These are phyloP conservation scores for Mongoloraphidia duomilia DNA, from an alignment of 2,888 invertebrate genomes.

Conservation along the genomic window DNA sequence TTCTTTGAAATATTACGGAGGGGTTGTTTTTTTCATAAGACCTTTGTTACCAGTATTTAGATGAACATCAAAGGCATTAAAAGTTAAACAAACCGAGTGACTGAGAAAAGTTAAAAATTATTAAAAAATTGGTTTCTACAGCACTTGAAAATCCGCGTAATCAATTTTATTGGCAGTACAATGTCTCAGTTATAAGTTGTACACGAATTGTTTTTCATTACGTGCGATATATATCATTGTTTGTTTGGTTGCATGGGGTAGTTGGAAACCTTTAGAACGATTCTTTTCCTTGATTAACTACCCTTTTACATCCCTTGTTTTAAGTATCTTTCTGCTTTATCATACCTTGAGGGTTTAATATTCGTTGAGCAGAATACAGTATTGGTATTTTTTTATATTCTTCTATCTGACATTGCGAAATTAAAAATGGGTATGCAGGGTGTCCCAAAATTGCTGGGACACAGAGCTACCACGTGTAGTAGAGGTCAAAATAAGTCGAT, in stretches of 20 bases:
- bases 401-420: too few relatives aligned
- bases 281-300: conserved; percentile 6
- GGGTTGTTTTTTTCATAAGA: too few relatives aligned
- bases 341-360: neutral
- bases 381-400: neutral
- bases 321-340: conserved; percentile 5
- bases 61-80: too few relatives aligned
- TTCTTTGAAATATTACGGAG: too few relatives aligned
- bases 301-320: conserved; percentile 5
- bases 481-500: too few relatives aligned
- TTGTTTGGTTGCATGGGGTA: neutral
- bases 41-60: too few relatives aligned
- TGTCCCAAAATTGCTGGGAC: too few relatives aligned
- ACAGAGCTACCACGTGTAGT: too few relatives aligned
- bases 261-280: neutral
- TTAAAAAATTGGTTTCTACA: neutral
- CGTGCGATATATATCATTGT: neutral
- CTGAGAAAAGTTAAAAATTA: neutral
- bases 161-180: conserved; percentile 2
- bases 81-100: neutral
- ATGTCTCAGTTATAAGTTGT: neutral
- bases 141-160: neutral
- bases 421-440: too few relatives aligned
- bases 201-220: neutral
- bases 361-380: neutral